Conservation (phyloP, 2,797 vertebrate species). For the Dendrocincla tyrannina region DNA sequence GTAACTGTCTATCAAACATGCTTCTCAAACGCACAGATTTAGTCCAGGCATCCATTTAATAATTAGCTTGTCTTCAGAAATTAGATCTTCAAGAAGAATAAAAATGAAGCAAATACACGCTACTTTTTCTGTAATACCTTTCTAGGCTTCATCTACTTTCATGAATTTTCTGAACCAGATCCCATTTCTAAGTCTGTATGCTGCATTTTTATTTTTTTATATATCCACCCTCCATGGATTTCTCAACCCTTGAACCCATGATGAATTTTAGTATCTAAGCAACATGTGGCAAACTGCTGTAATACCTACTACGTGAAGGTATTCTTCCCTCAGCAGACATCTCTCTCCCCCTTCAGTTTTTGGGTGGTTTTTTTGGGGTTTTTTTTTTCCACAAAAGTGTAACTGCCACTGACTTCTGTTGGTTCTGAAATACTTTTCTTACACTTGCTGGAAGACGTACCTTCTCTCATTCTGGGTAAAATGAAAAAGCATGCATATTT, state of each 20-base stretch:
- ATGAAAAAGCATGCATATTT: not conserved
- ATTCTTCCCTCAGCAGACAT: not conserved
- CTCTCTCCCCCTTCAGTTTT: rapidly evolving
- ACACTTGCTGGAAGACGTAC: not conserved
- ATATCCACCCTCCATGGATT: not conserved
- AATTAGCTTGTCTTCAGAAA: not conserved
- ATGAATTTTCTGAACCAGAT: not conserved
- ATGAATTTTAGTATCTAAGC: not conserved
- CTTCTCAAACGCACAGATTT: not conserved
- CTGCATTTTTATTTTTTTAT: not conserved
- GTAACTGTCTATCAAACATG: not conserved
- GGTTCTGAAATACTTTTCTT: not conserved
- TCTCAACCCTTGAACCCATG: not conserved
- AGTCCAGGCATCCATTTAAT: not conserved
- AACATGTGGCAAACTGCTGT: not conserved
- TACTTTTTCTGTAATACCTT: not conserved
- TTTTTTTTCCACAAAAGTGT: not conserved
- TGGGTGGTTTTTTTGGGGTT: rapidly evolving
- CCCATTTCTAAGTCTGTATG: not conserved
- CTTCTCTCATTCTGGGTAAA: not conserved
- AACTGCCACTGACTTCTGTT: not conserved
- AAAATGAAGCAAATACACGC: not conserved
- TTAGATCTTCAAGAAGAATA: not conserved
- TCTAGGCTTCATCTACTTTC: not conserved
- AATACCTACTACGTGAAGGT: not conserved